These are phyloP conservation scores for Proales similis DNA, from an alignment of 1,140 invertebrate genomes.

Conservation along the genomic window DNA sequence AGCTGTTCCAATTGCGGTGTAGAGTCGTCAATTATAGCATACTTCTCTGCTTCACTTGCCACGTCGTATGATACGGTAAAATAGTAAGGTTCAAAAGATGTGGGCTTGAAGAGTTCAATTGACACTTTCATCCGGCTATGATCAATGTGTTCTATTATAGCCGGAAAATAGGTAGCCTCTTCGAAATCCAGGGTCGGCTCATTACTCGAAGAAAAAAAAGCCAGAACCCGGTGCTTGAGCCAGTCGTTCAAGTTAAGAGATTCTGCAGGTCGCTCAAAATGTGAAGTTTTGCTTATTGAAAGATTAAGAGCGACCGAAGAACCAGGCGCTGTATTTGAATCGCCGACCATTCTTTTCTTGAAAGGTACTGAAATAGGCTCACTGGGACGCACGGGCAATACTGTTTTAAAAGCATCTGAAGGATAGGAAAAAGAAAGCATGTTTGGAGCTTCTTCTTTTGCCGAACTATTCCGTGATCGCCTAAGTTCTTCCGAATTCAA, in stretches of 20 bases:
- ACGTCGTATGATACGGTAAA: background rate
- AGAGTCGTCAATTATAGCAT: slow-evolving; percentile 15
- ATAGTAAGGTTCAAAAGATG: background rate
- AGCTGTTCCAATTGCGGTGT: slow-evolving; percentile 8
- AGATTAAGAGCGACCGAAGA: background rate
- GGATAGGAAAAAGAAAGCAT: too few relatives aligned
- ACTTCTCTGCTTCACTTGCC: slow-evolving; percentile 17
- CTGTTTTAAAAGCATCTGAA: too few relatives aligned
- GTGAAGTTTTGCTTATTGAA: background rate
- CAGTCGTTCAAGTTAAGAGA: slow-evolving; percentile 15
- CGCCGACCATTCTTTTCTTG: slow-evolving; percentile 29
- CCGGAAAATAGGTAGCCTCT: slow-evolving; percentile 4
- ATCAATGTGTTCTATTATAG: background rate
- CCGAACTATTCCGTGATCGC: too few relatives aligned
- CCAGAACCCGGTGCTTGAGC: slow-evolving; percentile 3
- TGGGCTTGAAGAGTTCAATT: background rate
- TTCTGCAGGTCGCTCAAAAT: too few relatives aligned
- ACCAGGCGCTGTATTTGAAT: background rate
- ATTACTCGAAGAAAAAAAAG: background rate
- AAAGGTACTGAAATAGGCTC: too few relatives aligned
- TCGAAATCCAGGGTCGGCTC: slow-evolving; percentile 5
- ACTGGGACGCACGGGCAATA: too few relatives aligned
- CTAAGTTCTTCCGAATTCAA: too few relatives aligned
- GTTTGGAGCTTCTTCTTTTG: too few relatives aligned
- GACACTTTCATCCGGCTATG: background rate